Percentiles rank a stretch among this genome's conserved stretches.
These are phyloP conservation scores for Melieria picta DNA, from an alignment of 2,888 invertebrate genomes.

Conservation along the genomic window DNA sequence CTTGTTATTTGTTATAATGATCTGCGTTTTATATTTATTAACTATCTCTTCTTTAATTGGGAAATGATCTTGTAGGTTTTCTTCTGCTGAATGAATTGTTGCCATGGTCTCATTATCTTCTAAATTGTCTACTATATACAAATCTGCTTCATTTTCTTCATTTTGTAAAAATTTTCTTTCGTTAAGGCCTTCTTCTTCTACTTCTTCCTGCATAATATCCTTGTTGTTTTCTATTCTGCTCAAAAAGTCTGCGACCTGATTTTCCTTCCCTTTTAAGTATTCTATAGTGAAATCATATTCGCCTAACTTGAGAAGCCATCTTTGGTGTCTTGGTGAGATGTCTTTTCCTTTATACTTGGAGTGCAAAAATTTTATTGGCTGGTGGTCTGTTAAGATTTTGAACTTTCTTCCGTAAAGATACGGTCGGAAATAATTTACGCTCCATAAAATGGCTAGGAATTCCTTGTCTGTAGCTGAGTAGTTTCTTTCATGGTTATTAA, in stretches of 20 bases:
- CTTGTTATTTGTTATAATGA: too few relatives aligned
- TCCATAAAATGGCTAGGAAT: conserved; percentile 31
- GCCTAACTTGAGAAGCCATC: conserved; percentile 15
- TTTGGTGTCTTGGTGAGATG: conserved; percentile 33
- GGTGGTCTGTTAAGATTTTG: conserved; percentile 27
- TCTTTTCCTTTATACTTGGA: conserved; percentile 36
- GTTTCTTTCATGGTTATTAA: conserved; percentile 26
- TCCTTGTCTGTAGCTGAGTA: conserved; percentile 29
- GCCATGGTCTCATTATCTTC: too few relatives aligned
- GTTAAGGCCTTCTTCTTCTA: too few relatives aligned
- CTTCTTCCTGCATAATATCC: too few relatives aligned
- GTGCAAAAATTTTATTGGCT: conserved; percentile 34
- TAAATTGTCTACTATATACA: too few relatives aligned
- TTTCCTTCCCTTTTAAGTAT: not conserved
- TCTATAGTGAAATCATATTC: conserved; percentile 15
- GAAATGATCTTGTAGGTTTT: too few relatives aligned
- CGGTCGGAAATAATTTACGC: conserved; percentile 3
- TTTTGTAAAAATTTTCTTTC: too few relatives aligned
- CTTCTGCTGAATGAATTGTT: too few relatives aligned
- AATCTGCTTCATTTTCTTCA: too few relatives aligned
- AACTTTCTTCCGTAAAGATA: conserved; percentile 16
- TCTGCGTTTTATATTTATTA: too few relatives aligned
- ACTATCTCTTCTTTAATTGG: too few relatives aligned
- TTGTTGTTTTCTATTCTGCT: too few relatives aligned
- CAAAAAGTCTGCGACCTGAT: conserved; percentile 13